Conservation (phyloP, 2,113 vertebrate species). For the Tringa solitaria region DNA sequence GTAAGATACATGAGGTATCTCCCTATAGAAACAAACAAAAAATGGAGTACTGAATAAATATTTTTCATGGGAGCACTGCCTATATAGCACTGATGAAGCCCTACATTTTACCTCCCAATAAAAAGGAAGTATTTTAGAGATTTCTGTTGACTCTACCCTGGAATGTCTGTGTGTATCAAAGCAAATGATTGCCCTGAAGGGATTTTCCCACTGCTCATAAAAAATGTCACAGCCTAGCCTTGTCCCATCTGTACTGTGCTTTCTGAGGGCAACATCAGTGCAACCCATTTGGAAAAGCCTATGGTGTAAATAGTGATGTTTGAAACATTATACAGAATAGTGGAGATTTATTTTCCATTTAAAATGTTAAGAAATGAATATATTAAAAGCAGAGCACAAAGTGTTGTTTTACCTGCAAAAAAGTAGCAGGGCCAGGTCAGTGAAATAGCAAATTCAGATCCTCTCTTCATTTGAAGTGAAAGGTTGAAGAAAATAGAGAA, state of each 20-base stretch:
- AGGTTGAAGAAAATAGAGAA: background rate
- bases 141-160: conserved; percentile 45
- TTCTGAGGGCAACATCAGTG: conserved; percentile 43
- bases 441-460: background rate
- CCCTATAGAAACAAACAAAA: background rate
- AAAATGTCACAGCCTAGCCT: conserved; percentile 60
- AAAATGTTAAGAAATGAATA: conserved; percentile 15
- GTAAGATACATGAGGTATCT: background rate
- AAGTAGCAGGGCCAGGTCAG: background rate
- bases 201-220: conserved; percentile 71
- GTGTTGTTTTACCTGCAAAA: background rate
- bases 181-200: conserved; percentile 66
- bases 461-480: background rate
- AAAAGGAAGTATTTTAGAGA: background rate
- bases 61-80: background rate
- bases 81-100: background rate
- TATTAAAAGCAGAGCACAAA: conserved; percentile 1
- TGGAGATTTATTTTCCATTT: background rate
- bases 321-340: background rate
- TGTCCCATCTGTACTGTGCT: conserved; percentile 54
- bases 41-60: background rate
- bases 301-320: conserved; percentile 29
- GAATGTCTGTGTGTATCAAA: conserved; percentile 64
- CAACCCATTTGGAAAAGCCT: conserved; percentile 24
- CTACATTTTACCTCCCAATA: background rate